These are phyloP conservation scores for Argya squamiceps DNA, from an alignment of 2,797 vertebrate species.

Conservation along the genomic window DNA sequence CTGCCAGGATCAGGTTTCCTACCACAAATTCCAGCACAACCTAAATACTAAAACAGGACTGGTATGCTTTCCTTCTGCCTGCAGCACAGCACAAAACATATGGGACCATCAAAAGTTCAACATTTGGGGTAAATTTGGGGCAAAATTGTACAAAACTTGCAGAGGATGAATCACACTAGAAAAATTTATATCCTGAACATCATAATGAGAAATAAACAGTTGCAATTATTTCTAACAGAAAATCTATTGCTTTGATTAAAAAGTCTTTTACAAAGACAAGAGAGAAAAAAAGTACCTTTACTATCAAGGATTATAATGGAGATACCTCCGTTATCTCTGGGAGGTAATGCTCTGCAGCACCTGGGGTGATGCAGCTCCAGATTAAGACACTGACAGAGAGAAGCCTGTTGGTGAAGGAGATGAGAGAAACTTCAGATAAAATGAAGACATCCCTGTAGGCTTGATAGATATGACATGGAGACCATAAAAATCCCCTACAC, in stretches of 20 bases:
- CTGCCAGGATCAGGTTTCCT: not conserved
- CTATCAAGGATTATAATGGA: not conserved
- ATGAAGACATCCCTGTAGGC: not conserved
- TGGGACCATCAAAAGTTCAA: not conserved
- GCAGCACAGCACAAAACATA: not conserved
- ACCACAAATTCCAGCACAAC: not conserved
- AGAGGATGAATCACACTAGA: not conserved
- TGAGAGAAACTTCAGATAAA: not conserved
- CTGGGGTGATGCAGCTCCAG: not conserved
- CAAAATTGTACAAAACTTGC: not conserved
- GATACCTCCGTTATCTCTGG: no score
- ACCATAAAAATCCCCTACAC: rapidly evolving
- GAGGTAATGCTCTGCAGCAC: not conserved
- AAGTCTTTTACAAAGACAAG: not conserved
- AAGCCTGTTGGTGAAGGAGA: rapidly evolving
- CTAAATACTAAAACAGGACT: not conserved
- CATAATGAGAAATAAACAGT: not conserved
- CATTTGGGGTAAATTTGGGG: not conserved
- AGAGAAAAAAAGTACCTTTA: not conserved
- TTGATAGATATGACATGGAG: rapidly evolving
- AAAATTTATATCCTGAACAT: not conserved
- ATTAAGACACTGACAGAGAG: not conserved
- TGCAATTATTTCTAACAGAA: not conserved
- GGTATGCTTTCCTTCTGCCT: not conserved
- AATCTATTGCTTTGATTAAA: not conserved